Evolutionary conservation across 2,797 vertebrate genomes (phyloP), one percentile per base, ranked within the genome.

Genomic region (Pempheris klunzingeri): DNA sequence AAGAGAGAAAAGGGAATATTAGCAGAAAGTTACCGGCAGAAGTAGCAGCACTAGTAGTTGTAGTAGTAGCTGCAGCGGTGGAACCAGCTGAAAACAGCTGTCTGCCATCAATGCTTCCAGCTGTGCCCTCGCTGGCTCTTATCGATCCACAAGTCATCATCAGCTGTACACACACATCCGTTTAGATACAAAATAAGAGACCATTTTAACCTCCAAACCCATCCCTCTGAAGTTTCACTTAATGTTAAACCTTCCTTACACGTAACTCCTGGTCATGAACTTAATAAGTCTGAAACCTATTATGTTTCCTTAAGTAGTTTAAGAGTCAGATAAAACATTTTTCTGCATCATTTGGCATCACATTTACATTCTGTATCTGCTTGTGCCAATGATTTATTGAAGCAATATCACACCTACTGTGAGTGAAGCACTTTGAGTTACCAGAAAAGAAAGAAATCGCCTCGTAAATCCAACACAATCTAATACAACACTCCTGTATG

Each of bases 81-180:
- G 32, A 34, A 53, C 44, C 59, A 61, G n/a, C n/a, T 77, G 30
- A 46, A 74, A 87, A 78, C 84, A 77, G 82, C 71, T 79, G 81
- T 65, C 26, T 73, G 77, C 39, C 64, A 72, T 82, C 68, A 30
- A 0, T 18, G 53, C 77, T 82, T 41, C 74, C 76, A 62, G 74
- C 79, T 74, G 58, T 80, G 71, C 32, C 54, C 74, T 69, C 18
- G 11, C 39, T 52, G 61, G 60, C 46, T 74, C 59, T 39, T 68
- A 85, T 85, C 15, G 73, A 90, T 86, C 78, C 34, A 59, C 53
- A 34, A 30, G 76, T 49, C 57, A 84, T 86, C 74, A 77, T 77
- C 71, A 67, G 68, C 74, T 62, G 77, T 74, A 65, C 41, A 72
- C 53, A 54, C 62, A 65, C 54, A 65, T 63, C n/a, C 50, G 50